Evolutionary conservation across 2,797 vertebrate genomes (phyloP).

Genomic region (Alectoris magna): DNA sequence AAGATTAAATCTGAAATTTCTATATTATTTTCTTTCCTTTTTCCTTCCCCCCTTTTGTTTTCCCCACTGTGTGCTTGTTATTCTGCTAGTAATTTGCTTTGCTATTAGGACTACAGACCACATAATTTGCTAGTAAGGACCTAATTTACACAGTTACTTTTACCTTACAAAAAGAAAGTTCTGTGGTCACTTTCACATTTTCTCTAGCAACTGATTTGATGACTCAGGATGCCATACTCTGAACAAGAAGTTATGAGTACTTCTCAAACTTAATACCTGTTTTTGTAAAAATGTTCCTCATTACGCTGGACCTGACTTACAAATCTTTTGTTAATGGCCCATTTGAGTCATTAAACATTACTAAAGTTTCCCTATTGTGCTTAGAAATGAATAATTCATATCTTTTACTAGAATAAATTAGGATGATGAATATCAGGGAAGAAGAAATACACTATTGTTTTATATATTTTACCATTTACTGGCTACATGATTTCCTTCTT

Average conservation of each 20-base stretch:
- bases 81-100: neutral
- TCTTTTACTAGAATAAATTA: neutral
- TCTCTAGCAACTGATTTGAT: neutral
- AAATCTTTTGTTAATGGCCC: slow-evolving; percentile 13
- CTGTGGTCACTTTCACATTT: neutral
- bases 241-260: neutral
- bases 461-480: neutral
- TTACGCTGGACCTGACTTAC: neutral
- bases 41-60: neutral
- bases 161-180: neutral
- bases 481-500: neutral
- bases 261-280: neutral
- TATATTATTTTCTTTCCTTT: neutral
- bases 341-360: slow-evolving; percentile 9
- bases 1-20: neutral
- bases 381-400: slow-evolving; percentile 55
- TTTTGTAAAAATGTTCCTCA: neutral
- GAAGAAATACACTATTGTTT: neutral
- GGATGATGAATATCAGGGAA: neutral
- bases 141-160: neutral
- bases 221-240: neutral
- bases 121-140: neutral
- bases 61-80: neutral
- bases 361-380: neutral
- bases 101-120: neutral